Base-by-base conservation (phyloP, 2,888 invertebrate genomes). In the Sicus ferrugineus region DNA sequence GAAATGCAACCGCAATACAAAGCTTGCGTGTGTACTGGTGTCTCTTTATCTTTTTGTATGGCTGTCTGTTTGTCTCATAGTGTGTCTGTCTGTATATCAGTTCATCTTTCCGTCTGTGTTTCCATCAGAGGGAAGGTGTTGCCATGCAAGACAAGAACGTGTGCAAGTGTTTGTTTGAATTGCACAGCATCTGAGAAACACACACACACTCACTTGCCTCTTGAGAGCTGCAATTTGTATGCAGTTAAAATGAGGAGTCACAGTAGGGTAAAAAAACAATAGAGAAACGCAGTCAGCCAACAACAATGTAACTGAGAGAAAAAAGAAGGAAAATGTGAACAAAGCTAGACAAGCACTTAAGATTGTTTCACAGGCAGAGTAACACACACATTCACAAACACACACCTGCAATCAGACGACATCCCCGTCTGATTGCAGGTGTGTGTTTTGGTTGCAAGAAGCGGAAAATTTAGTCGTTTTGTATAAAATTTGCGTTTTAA, bases 391-490 rank as follows among this genome's bases (percentile, higher is more conserved):
- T 9, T 30, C 52, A 62, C 68, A 52, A 56, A 56, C n/a, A n/a
- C n/a, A n/a, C n/a, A n/a, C n/a, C n/a, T n/a, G n/a, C n/a, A n/a
- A n/a, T n/a, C n/a, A n/a, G n/a, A n/a, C n/a, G n/a, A n/a, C n/a
- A n/a, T 56, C 30, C 28, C 62, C n/a, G n/a, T n/a, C n/a, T n/a
- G n/a, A n/a, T n/a, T n/a, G n/a, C n/a, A n/a, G n/a, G n/a, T n/a
- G n/a, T n/a, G n/a, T n/a, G n/a, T n/a, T n/a, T n/a, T n/a, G n/a
- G n/a, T n/a, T n/a, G n/a, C n/a, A n/a, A 19, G 28, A 19, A 46
- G 77, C 77, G 82, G 79, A 80, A 79, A 79, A 80, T 81, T 81
- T 81, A 79, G 78, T 79, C 76, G 76, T 77, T 75, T 77, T 73
- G 71, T 71, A 61, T 31, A 54, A 34, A 61, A 38, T 68, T 61